phyloP scores from a whole-genome alignment of 2,797 vertebrate species.

The Hafferia zeledoni region DNA sequence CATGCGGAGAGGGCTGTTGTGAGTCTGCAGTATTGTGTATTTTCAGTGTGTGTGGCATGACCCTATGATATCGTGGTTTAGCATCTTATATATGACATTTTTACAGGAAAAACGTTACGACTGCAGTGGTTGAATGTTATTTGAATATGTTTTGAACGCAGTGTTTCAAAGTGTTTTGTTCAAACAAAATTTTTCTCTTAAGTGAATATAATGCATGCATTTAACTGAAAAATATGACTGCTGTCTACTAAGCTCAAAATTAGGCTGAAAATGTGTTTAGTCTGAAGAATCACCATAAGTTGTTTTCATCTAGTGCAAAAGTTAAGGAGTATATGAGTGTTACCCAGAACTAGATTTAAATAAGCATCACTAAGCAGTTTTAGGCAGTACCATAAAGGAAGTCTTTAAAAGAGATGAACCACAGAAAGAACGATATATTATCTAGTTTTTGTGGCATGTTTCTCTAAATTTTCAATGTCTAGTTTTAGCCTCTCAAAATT shows the following conservation, averaged over 20 bases:
- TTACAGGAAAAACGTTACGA: background rate
- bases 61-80: background rate
- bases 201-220: background rate
- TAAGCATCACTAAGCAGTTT: background rate
- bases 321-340: background rate
- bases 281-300: background rate
- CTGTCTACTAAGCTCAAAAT: slow-evolving; percentile 9
- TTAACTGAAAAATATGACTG: background rate
- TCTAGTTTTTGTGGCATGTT: background rate
- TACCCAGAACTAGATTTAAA: slow-evolving; percentile 14
- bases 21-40: background rate
- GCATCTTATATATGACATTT: background rate
- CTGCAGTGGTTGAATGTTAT: background rate
- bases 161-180: background rate
- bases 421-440: background rate
- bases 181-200: background rate
- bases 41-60: background rate
- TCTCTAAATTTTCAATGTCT: slow-evolving; percentile 31
- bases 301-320: background rate
- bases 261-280: background rate
- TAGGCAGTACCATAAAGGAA: background rate
- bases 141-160: background rate
- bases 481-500: slow-evolving; percentile 26
- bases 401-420: background rate
- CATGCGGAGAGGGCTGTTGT: background rate